A percentile compares a stretch with the other conserved stretches of the same genome.
phyloP scores from a whole-genome alignment of 2,888 invertebrate genomes.

The Pollenia griseotomentosa region DNA sequence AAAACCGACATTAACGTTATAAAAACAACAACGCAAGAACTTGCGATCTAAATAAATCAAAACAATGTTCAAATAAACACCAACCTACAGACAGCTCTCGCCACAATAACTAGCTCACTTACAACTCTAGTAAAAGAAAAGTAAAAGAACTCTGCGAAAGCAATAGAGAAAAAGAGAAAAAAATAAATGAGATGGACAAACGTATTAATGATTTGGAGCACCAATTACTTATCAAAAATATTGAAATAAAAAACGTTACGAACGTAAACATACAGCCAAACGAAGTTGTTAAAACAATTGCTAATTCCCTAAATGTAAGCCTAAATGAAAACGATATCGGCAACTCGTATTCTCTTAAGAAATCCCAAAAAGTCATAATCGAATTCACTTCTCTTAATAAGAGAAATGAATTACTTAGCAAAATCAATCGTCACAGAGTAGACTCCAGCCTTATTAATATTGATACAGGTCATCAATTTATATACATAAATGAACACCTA shows the following conservation, averaged over 20 bases:
- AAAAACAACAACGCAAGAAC: not conserved
- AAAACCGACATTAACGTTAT: constrained; percentile 3
- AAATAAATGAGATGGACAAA: constrained; percentile 1
- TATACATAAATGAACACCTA: too few species aligned
- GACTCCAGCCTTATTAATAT: too few species aligned
- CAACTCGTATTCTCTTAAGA: not conserved
- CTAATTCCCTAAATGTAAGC: not conserved
- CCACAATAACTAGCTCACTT: not conserved
- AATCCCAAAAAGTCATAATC: not conserved
- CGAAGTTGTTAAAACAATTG: not conserved
- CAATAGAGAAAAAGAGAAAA: not conserved
- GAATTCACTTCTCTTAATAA: not conserved
- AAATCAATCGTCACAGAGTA: not conserved
- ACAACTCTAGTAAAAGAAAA: not conserved
- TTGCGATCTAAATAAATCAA: not conserved
- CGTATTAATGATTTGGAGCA: not conserved
- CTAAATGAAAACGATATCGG: not conserved
- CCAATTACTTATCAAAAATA: not conserved
- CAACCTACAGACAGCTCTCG: not conserved
- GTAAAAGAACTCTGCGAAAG: not conserved
- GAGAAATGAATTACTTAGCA: not conserved
- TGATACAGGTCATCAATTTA: too few species aligned
- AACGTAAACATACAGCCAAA: not conserved
- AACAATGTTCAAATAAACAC: not conserved
- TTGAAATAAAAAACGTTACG: not conserved